Evolutionary conservation across 2,888 invertebrate species (phyloP), one percentile per base, ranked within the genome.

Genomic region (Leuctra nigra): DNA sequence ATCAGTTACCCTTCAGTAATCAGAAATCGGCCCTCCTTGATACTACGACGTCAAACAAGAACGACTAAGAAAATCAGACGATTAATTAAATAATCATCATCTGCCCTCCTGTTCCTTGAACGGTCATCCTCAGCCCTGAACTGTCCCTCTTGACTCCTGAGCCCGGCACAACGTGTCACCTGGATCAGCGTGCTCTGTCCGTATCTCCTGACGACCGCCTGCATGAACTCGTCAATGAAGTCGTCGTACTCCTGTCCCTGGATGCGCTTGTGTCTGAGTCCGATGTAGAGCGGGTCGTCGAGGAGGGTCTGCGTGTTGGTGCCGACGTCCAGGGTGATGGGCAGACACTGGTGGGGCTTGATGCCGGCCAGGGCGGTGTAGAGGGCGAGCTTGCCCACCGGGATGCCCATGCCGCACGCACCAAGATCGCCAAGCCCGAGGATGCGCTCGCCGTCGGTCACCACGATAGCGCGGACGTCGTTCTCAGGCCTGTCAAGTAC

Each of bases 331-430:
- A 99, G 76, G 0, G 91, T 88, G 65, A 99, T 85, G 35, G 99
- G 99, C 61, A 99, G 78, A 69, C 94, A 94, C 73, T 96, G 91
- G 64, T 89, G 84, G 0, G 99, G 99, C 70, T 93, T 92, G 66
- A 99, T 91, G 58, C 96, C 97, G 22, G 94, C 98, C 58, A 99
- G 77, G 0, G 97, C 98, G 3, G 98, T 97, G 77, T 99, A 99
- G 7, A 99, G 78, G 2, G 97, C 83, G 63, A 99, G 76, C 75
- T 99, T 99, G 61, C 99, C 99, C 39, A 97, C 87, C 1, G 99
- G 98, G 67, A 99, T 99, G 48, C 98, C 99, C 96, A 99, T 99
- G 11, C 99, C 99, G 70, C 91, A 88, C 2, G 92, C 94, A 6
- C 99, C 99, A 62, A 98, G 78, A 74, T 99, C 99, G 2, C 99